Percentiles rank a stretch among this genome's conserved stretches.
Evolutionary conservation across 2,113 vertebrate species (phyloP).

Genomic region (Colius striatus): DNA sequence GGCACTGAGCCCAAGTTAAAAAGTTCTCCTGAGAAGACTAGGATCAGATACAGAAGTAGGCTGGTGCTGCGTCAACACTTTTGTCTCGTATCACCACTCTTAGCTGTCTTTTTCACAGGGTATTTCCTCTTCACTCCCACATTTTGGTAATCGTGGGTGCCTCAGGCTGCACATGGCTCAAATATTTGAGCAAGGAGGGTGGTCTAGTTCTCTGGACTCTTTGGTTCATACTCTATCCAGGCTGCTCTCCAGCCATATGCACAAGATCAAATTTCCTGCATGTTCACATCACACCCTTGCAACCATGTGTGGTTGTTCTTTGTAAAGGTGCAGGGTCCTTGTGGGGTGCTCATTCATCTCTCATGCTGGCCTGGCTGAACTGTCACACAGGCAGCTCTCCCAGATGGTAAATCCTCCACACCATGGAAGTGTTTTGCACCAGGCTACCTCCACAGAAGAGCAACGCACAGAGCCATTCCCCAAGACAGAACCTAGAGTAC

Average conservation of each 20-base stretch:
- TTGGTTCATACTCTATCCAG: not conserved
- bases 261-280: not conserved
- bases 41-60: not conserved
- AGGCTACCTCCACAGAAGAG: not conserved
- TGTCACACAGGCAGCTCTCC: not conserved
- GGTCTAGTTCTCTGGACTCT: not conserved
- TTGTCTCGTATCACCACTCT: not conserved
- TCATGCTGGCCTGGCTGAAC: not conserved
- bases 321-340: accelerated
- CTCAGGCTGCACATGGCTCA: not conserved
- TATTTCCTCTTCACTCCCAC: not conserved
- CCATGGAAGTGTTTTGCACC: not conserved
- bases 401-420: not conserved
- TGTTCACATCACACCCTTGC: not conserved
- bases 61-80: not conserved
- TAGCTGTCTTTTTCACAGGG: not conserved
- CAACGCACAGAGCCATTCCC: not conserved
- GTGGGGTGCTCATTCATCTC: not conserved
- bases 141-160: not conserved
- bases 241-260: not conserved
- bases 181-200: not conserved
- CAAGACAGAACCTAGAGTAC: not conserved
- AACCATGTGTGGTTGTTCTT: not conserved
- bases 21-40: slow-evolving; percentile 1
- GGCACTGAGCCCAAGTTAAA: not conserved